Evolutionary conservation across 2,797 vertebrate genomes (phyloP).

Genomic region (Falco cherrug): DNA sequence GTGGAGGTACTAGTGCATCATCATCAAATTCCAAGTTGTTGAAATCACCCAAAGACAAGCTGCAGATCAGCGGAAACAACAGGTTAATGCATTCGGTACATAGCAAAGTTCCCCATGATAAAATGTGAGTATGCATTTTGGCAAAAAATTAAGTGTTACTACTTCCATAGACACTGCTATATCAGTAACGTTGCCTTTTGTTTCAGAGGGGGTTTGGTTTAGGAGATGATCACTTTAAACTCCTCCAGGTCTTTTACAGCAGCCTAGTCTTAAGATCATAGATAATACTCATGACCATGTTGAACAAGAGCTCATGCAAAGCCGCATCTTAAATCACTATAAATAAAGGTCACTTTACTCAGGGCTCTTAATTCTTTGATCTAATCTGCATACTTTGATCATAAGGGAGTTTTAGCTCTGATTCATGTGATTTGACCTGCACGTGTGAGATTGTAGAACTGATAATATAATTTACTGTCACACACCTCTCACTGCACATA

Average conservation of each 20-base stretch:
- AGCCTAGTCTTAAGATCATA: not conserved
- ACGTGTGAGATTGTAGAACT: not conserved
- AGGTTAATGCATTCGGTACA: constrained; percentile 84
- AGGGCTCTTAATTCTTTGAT: not conserved
- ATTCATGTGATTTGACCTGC: not conserved
- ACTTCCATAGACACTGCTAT: not conserved
- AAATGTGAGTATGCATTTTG: constrained; percentile 83
- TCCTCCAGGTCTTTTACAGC: not conserved
- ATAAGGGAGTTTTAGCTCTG: not conserved
- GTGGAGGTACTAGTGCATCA: constrained; percentile 82
- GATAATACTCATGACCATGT: not conserved
- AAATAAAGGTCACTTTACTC: not conserved
- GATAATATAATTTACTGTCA: not conserved
- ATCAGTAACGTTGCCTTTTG: not conserved
- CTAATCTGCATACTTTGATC: not conserved
- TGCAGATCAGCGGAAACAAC: constrained; percentile 87
- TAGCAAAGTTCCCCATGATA: constrained; percentile 87
- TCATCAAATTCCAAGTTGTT: constrained; percentile 89
- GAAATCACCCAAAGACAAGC: constrained; percentile 99
- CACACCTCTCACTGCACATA: not conserved
- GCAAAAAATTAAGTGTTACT: not conserved
- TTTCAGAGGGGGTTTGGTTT: not conserved
- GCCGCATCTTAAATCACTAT: not conserved
- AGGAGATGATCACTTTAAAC: not conserved
- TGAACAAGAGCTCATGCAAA: not conserved